These are phyloP conservation scores for Vipera latastei DNA, from an alignment of 2,797 vertebrate species.

Conservation along the genomic window DNA sequence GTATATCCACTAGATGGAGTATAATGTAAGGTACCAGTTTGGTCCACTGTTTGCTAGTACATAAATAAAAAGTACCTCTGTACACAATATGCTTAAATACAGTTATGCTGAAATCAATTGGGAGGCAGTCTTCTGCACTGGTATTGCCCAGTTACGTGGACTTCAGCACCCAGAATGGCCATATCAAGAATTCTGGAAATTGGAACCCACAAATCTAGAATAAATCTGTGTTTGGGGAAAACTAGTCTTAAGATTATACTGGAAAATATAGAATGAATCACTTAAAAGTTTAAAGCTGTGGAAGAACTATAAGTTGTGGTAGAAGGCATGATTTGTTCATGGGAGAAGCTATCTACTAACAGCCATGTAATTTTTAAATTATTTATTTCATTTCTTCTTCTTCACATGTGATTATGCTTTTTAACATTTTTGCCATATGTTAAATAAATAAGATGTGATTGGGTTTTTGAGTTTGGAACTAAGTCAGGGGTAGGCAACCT, in stretches of 20 bases:
- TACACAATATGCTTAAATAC: background rate
- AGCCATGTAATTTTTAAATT: background rate
- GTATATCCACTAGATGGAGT: constrained; percentile 25
- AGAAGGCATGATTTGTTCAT: background rate
- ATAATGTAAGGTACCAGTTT: background rate
- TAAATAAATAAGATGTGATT: background rate
- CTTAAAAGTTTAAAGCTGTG: background rate
- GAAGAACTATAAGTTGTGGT: background rate
- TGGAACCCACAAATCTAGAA: background rate
- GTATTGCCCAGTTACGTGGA: background rate
- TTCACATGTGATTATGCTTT: background rate
- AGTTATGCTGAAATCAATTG: rapidly evolving
- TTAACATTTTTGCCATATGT: background rate
- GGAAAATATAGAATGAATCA: background rate
- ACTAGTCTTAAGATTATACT: background rate
- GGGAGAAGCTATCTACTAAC: background rate
- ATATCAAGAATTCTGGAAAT: background rate
- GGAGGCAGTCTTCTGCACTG: background rate
- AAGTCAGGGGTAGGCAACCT: background rate
- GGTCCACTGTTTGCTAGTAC: background rate
- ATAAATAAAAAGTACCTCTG: background rate
- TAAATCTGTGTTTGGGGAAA: background rate
- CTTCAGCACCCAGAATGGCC: background rate
- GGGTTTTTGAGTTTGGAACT: background rate
- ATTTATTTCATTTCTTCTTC: background rate